A percentile compares a stretch with the other conserved stretches of the same genome.
phyloP scores from a whole-genome alignment of 2,113 vertebrate species.

The Nematolebias whitei region DNA sequence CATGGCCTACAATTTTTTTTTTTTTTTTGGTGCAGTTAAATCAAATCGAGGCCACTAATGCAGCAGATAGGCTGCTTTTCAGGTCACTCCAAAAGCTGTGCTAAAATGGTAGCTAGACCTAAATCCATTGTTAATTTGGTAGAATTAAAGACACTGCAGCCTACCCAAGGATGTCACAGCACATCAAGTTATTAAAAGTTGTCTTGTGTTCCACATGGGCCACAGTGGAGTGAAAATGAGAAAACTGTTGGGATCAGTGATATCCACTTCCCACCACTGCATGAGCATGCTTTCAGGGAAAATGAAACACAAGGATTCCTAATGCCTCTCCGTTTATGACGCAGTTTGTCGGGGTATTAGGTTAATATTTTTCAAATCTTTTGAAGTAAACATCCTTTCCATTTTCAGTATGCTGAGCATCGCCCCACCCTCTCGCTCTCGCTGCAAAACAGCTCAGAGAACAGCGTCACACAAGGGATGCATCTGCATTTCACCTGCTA shows the following conservation, averaged over 20 bases:
- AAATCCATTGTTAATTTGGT: conserved; percentile 67
- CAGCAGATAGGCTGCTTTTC: conserved; percentile 65
- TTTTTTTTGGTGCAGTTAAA: conserved; percentile 34
- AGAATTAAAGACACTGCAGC: conserved; percentile 43
- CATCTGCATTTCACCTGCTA: conserved; percentile 48
- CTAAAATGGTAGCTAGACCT: conserved; percentile 60
- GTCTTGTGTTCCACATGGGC: conserved; percentile 18
- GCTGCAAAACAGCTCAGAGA: conserved; percentile 31
- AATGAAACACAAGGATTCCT: background rate
- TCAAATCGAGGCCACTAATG: conserved; percentile 71
- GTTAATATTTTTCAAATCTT: background rate
- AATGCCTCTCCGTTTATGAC: background rate
- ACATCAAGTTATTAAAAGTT: conserved; percentile 36
- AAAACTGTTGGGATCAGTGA: conserved; percentile 29
- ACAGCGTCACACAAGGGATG: conserved; percentile 36
- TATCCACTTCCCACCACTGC: conserved; percentile 37
- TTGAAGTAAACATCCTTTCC: conserved; percentile 6
- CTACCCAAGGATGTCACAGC: conserved; percentile 29
- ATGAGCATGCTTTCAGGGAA: conserved; percentile 11
- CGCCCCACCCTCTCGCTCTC: conserved; percentile 4
- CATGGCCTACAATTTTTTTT: conserved; percentile 37
- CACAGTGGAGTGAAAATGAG: conserved; percentile 28
- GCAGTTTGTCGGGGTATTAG: conserved; percentile 5
- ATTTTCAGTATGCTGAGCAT: background rate
- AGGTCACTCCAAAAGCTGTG: conserved; percentile 65